Conservation (phyloP, 2,797 vertebrate genomes). For the Onychomys torridus region DNA sequence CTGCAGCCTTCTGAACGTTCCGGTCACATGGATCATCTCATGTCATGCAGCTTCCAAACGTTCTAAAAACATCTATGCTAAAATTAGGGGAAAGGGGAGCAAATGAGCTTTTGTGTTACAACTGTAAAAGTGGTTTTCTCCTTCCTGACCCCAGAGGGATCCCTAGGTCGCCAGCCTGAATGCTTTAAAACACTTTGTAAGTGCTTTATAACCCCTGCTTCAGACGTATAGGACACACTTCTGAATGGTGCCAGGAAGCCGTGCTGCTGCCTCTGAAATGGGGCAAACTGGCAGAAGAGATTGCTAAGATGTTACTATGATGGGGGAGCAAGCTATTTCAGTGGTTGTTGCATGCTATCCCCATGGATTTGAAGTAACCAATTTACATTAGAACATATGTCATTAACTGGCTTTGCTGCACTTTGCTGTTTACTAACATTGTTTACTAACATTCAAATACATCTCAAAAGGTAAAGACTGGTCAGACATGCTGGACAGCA, state of each 20-base stretch:
- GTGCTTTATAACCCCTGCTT: not conserved
- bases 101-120: not conserved
- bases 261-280: not conserved
- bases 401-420: not conserved
- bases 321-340: not conserved
- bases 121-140: conserved; percentile 1
- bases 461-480: conserved; percentile 26
- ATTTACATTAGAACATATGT: not conserved
- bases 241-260: not conserved
- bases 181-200: not conserved
- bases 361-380: not conserved
- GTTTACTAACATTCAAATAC: not conserved
- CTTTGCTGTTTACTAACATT: not conserved
- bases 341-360: not conserved
- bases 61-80: not conserved
- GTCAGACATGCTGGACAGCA: not conserved
- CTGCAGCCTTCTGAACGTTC: not conserved
- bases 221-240: not conserved
- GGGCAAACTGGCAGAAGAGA: not conserved
- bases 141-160: not conserved
- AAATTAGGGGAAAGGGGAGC: not conserved
- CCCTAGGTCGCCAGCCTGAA: not conserved
- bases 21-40: not conserved
- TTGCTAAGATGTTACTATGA: not conserved
- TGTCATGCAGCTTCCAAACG: not conserved